A percentile compares a stretch with the other conserved stretches of the same genome.
phyloP scores from a whole-genome alignment of 2,888 invertebrate genomes.

The Macrostomum cliftonense region DNA sequence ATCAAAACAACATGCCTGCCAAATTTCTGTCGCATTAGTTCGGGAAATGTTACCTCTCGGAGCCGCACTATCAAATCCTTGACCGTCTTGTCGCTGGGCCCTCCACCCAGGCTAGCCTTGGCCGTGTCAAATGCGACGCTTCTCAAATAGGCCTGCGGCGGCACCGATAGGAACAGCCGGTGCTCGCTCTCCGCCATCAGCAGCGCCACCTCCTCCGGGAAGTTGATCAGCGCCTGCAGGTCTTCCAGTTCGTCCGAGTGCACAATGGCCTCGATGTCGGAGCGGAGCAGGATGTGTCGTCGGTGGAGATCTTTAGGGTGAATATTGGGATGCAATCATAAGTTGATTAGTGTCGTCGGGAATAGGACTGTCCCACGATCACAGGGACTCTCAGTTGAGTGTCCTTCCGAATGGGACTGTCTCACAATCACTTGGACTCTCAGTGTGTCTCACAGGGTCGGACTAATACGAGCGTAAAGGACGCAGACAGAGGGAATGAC shows the following conservation, averaged over 20 bases:
- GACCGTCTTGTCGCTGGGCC: constrained; percentile 38
- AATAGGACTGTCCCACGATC: too few species aligned
- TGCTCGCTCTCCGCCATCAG: constrained; percentile 65
- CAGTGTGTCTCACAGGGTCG: too few species aligned
- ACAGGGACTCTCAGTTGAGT: too few species aligned
- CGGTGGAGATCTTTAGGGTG: constrained; percentile 22
- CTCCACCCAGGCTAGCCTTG: constrained; percentile 16
- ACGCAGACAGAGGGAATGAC: too few species aligned
- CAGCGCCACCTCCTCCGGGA: constrained; percentile 76
- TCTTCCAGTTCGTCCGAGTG: constrained; percentile 56
- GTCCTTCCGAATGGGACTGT: too few species aligned
- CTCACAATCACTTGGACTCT: too few species aligned
- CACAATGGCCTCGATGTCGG: constrained; percentile 26
- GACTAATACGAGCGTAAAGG: too few species aligned
- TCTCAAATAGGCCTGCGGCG: constrained; percentile 59
- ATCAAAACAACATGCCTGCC: too few species aligned
- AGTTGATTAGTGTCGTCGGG: too few species aligned
- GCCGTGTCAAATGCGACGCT: constrained; percentile 71
- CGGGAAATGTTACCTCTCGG: too few species aligned
- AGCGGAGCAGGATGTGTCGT: constrained; percentile 22
- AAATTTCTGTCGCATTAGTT: too few species aligned
- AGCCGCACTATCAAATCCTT: constrained; percentile 64
- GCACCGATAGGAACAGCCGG: constrained; percentile 53
- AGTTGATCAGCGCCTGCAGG: constrained; percentile 67
- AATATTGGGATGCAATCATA: too few species aligned